Percentiles rank a stretch among this genome's conserved stretches.
phyloP scores from a whole-genome alignment of 2,797 vertebrate species.

The Carduelis carduelis region DNA sequence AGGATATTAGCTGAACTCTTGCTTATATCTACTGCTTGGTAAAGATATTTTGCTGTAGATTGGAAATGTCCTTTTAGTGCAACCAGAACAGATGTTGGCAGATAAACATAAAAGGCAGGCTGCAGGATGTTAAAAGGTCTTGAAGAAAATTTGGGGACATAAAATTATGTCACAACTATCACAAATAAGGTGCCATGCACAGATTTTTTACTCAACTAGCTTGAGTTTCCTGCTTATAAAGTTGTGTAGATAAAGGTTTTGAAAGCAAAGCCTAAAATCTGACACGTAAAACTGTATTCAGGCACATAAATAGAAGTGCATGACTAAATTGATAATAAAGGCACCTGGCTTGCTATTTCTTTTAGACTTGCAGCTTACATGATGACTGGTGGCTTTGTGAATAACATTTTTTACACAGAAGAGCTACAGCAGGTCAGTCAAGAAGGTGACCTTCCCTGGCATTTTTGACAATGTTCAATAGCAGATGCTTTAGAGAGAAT shows the following conservation, averaged over 20 bases:
- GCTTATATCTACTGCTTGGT: not conserved
- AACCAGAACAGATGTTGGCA: not conserved
- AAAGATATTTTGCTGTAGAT: not conserved
- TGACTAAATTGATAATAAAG: not conserved
- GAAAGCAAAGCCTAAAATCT: not conserved
- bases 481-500: not conserved
- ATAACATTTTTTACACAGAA: not conserved
- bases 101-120: not conserved
- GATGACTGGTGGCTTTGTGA: not conserved
- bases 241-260: not conserved
- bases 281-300: not conserved
- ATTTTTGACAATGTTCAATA: not conserved
- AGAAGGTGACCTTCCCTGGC: not conserved
- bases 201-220: not conserved
- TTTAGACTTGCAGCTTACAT: not conserved
- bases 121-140: not conserved
- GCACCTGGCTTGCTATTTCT: not conserved
- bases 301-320: not conserved
- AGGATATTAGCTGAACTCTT: not conserved
- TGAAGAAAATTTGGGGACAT: not conserved
- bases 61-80: not conserved
- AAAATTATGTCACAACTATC: not conserved
- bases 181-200: not conserved
- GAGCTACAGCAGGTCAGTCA: not conserved
- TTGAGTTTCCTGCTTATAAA: not conserved